A percentile compares a stretch with the other conserved stretches of the same genome.
Evolutionary conservation across 2,113 vertebrate genomes (phyloP).

Genomic region (Cygnus buccinator): DNA sequence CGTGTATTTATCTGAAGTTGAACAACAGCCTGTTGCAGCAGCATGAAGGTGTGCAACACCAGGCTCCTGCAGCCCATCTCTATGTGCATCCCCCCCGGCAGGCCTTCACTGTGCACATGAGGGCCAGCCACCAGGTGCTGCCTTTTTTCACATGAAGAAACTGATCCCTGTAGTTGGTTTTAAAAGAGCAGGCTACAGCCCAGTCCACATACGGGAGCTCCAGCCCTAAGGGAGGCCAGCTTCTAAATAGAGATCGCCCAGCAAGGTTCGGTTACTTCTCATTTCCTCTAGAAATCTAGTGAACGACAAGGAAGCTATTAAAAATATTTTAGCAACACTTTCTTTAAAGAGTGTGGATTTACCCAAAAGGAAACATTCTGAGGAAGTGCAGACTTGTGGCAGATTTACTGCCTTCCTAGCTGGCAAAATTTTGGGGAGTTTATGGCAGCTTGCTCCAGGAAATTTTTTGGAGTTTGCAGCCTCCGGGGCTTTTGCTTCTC

Average conservation of each 20-base stretch:
- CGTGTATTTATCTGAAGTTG: neutral
- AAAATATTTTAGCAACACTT: neutral
- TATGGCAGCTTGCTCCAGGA: neutral
- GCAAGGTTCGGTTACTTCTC: neutral
- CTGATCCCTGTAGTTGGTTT: conserved; percentile 22
- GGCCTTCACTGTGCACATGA: neutral
- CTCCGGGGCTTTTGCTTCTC: neutral
- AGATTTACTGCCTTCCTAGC: neutral
- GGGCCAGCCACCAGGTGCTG: neutral
- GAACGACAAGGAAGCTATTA: neutral
- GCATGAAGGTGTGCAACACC: neutral
- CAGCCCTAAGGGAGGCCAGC: neutral
- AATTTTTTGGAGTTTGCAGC: neutral
- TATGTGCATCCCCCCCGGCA: conserved; percentile 25
- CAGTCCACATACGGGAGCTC: neutral
- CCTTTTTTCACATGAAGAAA: neutral
- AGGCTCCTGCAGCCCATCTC: neutral
- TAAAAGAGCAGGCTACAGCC: neutral
- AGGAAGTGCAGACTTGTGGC: neutral
- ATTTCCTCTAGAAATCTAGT: neutral
- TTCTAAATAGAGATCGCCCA: neutral
- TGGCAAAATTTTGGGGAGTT: neutral
- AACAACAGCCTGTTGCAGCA: neutral
- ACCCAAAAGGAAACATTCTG: neutral
- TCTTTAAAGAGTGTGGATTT: neutral